These are phyloP conservation scores for Stegostoma tigrinum DNA, from an alignment of 2,113 vertebrate species.

Conservation along the genomic window DNA sequence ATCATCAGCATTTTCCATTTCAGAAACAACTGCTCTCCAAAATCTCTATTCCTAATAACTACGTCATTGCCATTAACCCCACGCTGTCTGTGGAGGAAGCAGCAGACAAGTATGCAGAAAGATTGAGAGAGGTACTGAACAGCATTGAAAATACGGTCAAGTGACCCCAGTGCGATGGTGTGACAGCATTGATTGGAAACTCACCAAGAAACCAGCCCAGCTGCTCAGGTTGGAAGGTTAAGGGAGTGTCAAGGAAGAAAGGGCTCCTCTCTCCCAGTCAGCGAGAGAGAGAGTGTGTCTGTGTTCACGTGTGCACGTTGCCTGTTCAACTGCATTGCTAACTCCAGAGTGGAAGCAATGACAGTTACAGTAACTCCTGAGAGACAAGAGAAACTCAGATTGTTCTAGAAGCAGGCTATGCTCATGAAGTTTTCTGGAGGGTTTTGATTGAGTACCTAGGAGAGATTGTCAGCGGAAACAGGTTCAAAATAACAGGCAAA, in stretches of 20 bases:
- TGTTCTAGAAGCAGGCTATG: background rate
- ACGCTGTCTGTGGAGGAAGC: conserved; percentile 65
- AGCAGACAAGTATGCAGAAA: conserved; percentile 71
- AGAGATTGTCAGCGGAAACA: background rate
- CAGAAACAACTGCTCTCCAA: conserved; percentile 69
- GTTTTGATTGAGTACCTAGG: background rate
- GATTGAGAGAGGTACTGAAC: conserved; percentile 65
- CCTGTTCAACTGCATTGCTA: no score
- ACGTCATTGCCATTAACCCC: conserved; percentile 64
- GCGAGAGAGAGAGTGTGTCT: no score
- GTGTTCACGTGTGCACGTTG: no score
- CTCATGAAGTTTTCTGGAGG: background rate
- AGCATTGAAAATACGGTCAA: background rate
- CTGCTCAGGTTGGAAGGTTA: background rate
- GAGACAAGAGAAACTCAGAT: background rate
- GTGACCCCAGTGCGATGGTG: background rate
- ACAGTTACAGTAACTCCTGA: background rate
- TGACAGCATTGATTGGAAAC: background rate
- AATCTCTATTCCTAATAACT: conserved; percentile 61
- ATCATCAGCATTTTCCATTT: conserved; percentile 4
- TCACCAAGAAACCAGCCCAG: background rate
- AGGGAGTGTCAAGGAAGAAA: background rate
- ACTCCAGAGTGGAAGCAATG: background rate
- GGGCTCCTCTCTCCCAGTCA: no score
- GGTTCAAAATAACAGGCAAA: background rate